These are phyloP conservation scores for Acleris cristana DNA, from an alignment of 2,888 invertebrate genomes.

Conservation along the genomic window DNA sequence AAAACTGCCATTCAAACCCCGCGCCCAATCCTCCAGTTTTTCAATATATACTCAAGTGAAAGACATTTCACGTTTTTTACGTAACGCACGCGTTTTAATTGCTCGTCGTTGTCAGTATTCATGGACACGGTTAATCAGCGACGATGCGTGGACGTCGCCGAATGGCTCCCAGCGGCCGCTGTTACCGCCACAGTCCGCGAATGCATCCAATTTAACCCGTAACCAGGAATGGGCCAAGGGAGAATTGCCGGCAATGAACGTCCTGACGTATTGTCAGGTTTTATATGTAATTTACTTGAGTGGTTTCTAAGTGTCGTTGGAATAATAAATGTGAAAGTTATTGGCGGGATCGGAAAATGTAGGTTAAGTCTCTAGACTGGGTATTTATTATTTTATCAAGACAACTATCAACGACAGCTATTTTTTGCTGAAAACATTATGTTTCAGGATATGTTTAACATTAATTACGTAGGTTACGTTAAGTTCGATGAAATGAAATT, in stretches of 20 bases:
- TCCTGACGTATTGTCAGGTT: slow-evolving; percentile 3
- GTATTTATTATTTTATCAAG: no score
- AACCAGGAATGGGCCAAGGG: slow-evolving; percentile 7
- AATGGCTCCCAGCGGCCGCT: slow-evolving; percentile 8
- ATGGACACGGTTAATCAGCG: slow-evolving; percentile 9
- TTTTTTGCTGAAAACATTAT: no score
- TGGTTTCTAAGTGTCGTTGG: slow-evolving; percentile 3
- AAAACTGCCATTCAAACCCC: no score
- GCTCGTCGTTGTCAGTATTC: slow-evolving; percentile 7
- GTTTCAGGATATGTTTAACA: no score
- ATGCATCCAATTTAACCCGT: slow-evolving; percentile 17
- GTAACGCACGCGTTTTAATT: background rate
- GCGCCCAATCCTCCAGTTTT: no score
- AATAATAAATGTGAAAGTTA: background rate
- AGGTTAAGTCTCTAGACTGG: no score
- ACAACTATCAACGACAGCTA: no score
- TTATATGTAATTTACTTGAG: slow-evolving; percentile 8
- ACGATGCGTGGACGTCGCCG: slow-evolving; percentile 3
- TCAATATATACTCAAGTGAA: no score
- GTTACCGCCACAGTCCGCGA: slow-evolving; percentile 2
- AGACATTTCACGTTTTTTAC: no score
- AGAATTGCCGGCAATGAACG: slow-evolving; percentile 7
- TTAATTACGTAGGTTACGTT: no score
- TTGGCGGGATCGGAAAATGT: no score
- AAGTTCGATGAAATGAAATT: no score